phyloP scores from a whole-genome alignment of 1,140 invertebrate genomes.

The Leucophenga varia region DNA sequence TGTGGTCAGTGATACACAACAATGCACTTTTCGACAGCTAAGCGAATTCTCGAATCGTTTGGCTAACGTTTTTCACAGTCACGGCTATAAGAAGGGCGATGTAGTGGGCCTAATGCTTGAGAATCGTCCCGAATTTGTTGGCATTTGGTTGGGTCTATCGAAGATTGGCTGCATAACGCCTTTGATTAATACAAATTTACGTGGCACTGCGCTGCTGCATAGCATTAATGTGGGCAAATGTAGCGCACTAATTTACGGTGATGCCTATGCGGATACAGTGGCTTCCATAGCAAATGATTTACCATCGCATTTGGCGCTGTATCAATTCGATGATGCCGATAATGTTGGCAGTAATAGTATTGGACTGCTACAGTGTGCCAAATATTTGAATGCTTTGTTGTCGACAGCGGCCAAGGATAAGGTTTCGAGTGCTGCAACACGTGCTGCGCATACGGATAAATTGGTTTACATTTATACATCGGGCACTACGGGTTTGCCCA shows the following conservation, averaged over 20 bases:
- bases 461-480: slow-evolving; percentile 86
- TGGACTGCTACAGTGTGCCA: slow-evolving; percentile 23
- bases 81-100: slow-evolving; percentile 84
- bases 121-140: slow-evolving; percentile 84
- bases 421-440: slow-evolving; percentile 30
- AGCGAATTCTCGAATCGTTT: slow-evolving; percentile 85
- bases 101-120: slow-evolving; percentile 88
- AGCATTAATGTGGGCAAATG: slow-evolving; percentile 81
- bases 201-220: slow-evolving; percentile 78
- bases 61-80: slow-evolving; percentile 76
- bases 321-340: slow-evolving; percentile 60
- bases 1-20: slow-evolving; percentile 74
- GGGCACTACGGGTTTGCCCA: slow-evolving; percentile 87
- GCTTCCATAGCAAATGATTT: slow-evolving; percentile 55
- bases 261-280: slow-evolving; percentile 45
- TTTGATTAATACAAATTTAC: slow-evolving; percentile 90
- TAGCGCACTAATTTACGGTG: slow-evolving; percentile 80
- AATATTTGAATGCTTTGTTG: slow-evolving; percentile 36
- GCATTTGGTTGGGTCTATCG: slow-evolving; percentile 86
- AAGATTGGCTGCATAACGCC: slow-evolving; percentile 88
- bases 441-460: slow-evolving; percentile 60
- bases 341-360: neutral
- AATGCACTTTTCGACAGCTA: slow-evolving; percentile 80
- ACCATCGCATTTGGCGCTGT: slow-evolving; percentile 65
- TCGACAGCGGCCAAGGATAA: slow-evolving; percentile 41